Evolutionary conservation across 2,797 vertebrate genomes (phyloP).

Genomic region (Mycteria americana): DNA sequence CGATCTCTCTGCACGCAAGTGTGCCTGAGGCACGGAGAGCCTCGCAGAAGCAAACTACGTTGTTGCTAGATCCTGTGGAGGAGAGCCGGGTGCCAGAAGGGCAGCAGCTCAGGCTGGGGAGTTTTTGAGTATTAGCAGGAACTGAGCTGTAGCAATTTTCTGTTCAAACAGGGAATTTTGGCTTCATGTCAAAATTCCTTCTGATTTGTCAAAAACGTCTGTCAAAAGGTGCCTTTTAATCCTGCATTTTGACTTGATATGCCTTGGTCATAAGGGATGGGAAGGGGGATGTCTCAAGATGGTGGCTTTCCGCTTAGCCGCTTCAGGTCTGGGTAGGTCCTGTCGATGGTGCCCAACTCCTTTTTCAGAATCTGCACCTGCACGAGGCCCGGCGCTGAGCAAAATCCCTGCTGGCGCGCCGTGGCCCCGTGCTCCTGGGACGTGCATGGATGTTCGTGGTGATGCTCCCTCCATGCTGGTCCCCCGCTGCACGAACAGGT

Average conservation of each 20-base stretch:
- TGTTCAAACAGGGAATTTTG: not conserved
- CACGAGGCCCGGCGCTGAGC: accelerated
- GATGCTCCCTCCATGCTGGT: accelerated
- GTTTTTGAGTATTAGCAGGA: not conserved
- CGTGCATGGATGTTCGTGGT: accelerated
- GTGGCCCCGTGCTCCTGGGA: not conserved
- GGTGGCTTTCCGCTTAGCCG: not conserved
- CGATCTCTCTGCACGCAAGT: not conserved
- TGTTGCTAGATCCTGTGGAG: not conserved
- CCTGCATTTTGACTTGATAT: not conserved
- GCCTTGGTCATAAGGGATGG: not conserved
- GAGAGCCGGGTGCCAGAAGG: not conserved
- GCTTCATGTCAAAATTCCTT: not conserved
- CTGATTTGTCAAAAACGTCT: not conserved
- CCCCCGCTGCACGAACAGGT: accelerated
- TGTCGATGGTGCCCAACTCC: not conserved
- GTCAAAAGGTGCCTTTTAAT: not conserved
- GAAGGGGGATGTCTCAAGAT: not conserved
- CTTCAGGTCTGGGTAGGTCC: not conserved
- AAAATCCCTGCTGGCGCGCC: not conserved
- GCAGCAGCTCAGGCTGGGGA: not conserved
- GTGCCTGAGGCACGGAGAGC: not conserved
- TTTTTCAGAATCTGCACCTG: not conserved
- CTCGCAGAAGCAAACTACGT: not conserved
- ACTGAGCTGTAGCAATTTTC: not conserved